Conservation (phyloP, 1,140 invertebrate genomes). For the Diorhabda sublineata region DNA sequence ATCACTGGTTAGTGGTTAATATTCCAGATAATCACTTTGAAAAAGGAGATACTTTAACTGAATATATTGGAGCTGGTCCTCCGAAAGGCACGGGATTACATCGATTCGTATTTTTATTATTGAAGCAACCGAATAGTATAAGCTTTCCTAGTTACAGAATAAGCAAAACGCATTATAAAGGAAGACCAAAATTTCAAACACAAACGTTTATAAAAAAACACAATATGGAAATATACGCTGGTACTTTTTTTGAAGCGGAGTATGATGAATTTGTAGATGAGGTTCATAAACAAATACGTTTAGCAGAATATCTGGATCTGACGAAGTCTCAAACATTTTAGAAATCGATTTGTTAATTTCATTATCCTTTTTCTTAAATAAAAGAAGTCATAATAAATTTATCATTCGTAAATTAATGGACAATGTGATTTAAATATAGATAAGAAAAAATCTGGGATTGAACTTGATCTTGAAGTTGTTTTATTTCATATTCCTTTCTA, state of each 20-base stretch:
- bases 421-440: too few species aligned
- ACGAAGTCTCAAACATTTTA: too few species aligned
- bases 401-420: too few species aligned
- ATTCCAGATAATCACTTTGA: constrained; percentile 71
- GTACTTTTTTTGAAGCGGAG: constrained; percentile 86
- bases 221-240: constrained; percentile 77
- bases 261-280: constrained; percentile 57
- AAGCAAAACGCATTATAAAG: constrained; percentile 37
- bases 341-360: too few species aligned
- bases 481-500: too few species aligned
- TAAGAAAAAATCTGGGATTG: too few species aligned
- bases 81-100: constrained; percentile 77
- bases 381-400: too few species aligned
- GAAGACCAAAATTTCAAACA: constrained; percentile 62
- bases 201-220: constrained; percentile 80
- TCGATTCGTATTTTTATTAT: constrained; percentile 85
- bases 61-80: constrained; percentile 80
- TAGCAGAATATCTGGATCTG: too few species aligned
- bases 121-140: constrained; percentile 72
- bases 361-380: too few species aligned
- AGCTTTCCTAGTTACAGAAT: constrained; percentile 63
- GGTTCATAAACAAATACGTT: constrained; percentile 3
- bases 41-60: constrained; percentile 62
- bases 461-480: too few species aligned
- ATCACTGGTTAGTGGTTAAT: constrained; percentile 88